Percentiles rank a stretch among this genome's conserved stretches.
These are phyloP conservation scores for Enchytraeus crypticus DNA, from an alignment of 2,888 invertebrate species.

Conservation along the genomic window DNA sequence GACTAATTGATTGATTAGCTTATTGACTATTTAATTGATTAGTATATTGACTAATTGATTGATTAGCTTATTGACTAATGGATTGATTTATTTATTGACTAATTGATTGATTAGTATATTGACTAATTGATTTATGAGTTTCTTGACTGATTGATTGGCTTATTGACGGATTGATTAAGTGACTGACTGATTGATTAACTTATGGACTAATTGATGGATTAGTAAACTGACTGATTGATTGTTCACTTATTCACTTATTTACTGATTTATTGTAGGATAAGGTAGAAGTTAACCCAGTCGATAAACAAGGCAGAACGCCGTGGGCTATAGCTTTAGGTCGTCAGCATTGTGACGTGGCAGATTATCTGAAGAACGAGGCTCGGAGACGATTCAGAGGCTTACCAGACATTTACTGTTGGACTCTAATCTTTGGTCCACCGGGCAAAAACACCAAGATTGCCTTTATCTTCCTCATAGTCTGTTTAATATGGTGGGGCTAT, in stretches of 20 bases:
- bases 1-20: no score
- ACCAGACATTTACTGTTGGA: constrained; percentile 12
- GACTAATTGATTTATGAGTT: no score
- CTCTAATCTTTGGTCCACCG: no score
- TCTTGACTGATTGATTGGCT: no score
- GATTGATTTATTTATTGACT: no score
- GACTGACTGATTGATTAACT: no score
- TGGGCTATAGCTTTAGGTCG: constrained; percentile 80
- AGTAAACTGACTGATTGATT: background rate
- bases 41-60: no score
- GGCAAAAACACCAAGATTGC: constrained; percentile 86
- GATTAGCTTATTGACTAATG: no score
- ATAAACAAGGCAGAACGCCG: constrained; percentile 86
- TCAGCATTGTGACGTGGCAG: constrained; percentile 73
- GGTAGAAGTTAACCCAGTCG: constrained; percentile 73
- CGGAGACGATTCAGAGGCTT: constrained; percentile 59
- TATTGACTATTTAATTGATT: no score
- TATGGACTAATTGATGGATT: background rate
- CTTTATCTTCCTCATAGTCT: constrained; percentile 71
- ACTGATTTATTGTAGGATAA: constrained; percentile 58
- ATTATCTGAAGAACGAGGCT: constrained; percentile 69
- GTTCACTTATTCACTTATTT: background rate
- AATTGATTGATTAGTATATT: no score
- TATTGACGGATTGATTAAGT: no score
- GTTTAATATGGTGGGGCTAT: constrained; percentile 80